phyloP scores from a whole-genome alignment of 2,888 invertebrate genomes.

The Leucoptera coffeella region DNA sequence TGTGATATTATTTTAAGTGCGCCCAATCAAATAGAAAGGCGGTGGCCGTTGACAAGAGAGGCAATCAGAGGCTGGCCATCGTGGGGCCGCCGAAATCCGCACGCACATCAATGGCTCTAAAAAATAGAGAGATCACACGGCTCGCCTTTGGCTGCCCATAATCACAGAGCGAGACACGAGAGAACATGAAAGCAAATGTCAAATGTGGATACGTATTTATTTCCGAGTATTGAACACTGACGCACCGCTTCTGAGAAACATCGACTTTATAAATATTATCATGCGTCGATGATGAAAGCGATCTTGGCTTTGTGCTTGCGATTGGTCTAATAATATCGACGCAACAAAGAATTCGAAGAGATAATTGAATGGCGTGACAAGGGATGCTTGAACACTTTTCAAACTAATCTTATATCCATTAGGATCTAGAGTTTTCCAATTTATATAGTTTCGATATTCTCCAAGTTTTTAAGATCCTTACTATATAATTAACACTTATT shows the following conservation, averaged over 20 bases:
- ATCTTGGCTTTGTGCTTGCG: constrained; percentile 48
- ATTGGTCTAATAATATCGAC: constrained; percentile 36
- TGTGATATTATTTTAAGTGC: constrained; percentile 22
- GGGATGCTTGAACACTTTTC: not conserved
- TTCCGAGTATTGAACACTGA: constrained; percentile 51
- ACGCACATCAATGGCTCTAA: constrained; percentile 29
- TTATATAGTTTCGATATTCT: not conserved
- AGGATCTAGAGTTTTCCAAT: not conserved
- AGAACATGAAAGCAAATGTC: constrained; percentile 52
- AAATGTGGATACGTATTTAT: constrained; percentile 53
- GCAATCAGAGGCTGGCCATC: constrained; percentile 48
- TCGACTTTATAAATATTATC: constrained; percentile 42
- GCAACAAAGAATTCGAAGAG: constrained; percentile 28
- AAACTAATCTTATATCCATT: not conserved
- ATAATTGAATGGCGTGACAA: constrained; percentile 21
- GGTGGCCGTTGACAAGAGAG: constrained; percentile 44
- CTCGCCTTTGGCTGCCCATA: constrained; percentile 19
- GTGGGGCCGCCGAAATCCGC: constrained; percentile 50
- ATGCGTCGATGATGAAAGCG: constrained; percentile 54
- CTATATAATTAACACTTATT: too few relatives aligned
- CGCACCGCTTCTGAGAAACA: constrained; percentile 36
- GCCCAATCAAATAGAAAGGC: constrained; percentile 49
- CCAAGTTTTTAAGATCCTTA: too few relatives aligned
- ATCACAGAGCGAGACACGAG: constrained; percentile 45
- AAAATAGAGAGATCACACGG: constrained; percentile 6